A percentile compares a stretch with the other conserved stretches of the same genome.
phyloP scores from a whole-genome alignment of 2,797 vertebrate genomes.

The Alauda arvensis region DNA sequence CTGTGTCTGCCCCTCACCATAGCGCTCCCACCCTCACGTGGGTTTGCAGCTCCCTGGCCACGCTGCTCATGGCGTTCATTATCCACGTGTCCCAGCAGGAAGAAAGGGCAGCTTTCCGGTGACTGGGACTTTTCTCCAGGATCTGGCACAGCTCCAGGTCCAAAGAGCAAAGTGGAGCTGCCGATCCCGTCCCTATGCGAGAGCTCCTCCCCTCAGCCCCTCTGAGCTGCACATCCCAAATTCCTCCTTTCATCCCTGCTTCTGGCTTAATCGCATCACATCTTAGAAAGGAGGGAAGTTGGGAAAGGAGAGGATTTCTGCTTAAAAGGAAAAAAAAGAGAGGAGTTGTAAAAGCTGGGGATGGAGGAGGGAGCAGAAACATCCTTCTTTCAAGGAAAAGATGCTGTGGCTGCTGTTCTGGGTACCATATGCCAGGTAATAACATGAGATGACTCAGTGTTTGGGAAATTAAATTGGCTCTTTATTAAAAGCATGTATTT shows the following conservation, averaged over 20 bases:
- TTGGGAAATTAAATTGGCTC: constrained; percentile 13
- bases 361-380: not conserved
- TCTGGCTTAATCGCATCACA: not conserved
- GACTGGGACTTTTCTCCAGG: not conserved
- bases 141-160: not conserved
- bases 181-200: fast-evolving
- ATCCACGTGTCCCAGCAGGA: not conserved
- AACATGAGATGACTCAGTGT: not conserved
- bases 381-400: not conserved
- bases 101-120: not conserved
- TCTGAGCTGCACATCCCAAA: not conserved
- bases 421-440: constrained; percentile 4
- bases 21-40: fast-evolving
- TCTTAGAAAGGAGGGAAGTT: not conserved
- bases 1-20: fast-evolving
- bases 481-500: constrained; percentile 4
- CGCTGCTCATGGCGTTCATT: fast-evolving
- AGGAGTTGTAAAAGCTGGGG: not conserved
- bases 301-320: not conserved
- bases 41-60: not conserved
- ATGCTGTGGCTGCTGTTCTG: constrained; percentile 10
- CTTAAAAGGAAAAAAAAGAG: not conserved
- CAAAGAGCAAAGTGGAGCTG: not conserved
- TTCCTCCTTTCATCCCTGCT: not conserved
- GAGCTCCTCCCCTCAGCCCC: not conserved